Evolutionary conservation across 2,113 vertebrate genomes (phyloP).

Genomic region (Paedocypris sp.): DNA sequence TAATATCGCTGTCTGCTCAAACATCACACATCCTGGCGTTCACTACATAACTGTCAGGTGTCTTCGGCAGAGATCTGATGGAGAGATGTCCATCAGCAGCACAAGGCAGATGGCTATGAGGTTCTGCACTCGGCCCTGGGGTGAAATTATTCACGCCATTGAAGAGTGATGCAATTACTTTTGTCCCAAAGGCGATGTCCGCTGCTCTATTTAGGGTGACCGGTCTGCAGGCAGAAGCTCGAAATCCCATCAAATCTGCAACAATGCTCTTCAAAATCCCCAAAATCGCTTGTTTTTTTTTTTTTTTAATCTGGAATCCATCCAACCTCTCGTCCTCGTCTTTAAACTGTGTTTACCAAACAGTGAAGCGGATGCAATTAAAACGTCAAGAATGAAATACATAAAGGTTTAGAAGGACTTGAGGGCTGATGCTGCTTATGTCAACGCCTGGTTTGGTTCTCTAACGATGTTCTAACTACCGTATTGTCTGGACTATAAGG

Average conservation of each 20-base stretch:
- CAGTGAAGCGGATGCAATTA: no score
- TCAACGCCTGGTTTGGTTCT: no score
- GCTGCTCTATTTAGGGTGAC: not conserved
- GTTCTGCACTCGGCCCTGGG: not conserved
- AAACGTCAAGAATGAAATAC: no score
- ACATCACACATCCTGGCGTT: conserved; percentile 8
- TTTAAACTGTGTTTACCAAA: no score
- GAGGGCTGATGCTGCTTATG: no score
- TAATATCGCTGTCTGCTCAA: not conserved
- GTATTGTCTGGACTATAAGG: no score
- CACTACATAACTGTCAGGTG: not conserved
- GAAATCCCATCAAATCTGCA: not conserved
- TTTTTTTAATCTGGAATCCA: no score
- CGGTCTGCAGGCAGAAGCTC: conserved; percentile 1
- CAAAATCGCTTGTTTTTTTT: not conserved
- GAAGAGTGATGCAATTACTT: conserved; percentile 23
- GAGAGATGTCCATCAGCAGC: not conserved
- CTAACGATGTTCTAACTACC: no score
- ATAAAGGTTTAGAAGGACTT: no score
- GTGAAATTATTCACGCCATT: conserved; percentile 15
- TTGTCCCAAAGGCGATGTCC: conserved; percentile 10
- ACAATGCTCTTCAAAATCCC: not conserved
- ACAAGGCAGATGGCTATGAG: conserved; percentile 7
- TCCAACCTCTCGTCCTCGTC: no score
- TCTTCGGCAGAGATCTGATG: not conserved